phyloP scores from a whole-genome alignment of 1,140 invertebrate genomes.

The Ectropis grisescens region DNA sequence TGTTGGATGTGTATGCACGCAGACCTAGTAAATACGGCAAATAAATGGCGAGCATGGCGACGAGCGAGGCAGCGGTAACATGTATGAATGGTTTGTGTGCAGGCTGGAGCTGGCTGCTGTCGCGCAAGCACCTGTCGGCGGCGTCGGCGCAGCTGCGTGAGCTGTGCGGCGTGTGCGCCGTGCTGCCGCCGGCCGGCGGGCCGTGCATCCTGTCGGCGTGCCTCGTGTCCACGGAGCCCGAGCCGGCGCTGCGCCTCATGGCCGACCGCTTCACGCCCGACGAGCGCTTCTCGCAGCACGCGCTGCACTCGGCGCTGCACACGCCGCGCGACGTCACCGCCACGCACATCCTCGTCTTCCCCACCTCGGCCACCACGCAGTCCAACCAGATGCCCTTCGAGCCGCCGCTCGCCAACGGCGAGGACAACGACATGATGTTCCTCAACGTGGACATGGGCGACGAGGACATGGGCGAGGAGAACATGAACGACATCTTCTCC shows the following conservation, averaged over 20 bases:
- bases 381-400: conserved; percentile 90
- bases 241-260: conserved; percentile 93
- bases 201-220: conserved; percentile 97
- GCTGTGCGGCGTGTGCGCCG: conserved; percentile 89
- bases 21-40: too few species aligned
- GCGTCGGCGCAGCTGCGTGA: conserved; percentile 91
- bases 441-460: conserved; percentile 79
- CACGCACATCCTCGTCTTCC: conserved; percentile 99
- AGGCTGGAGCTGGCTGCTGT: conserved; percentile 94
- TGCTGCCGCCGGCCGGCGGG: conserved; percentile 83
- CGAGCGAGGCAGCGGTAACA: too few species aligned
- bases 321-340: conserved; percentile 95
- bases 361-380: conserved; percentile 95
- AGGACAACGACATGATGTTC: conserved; percentile 81
- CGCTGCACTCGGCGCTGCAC: conserved; percentile 86
- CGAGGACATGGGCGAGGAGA: conserved; percentile 81
- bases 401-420: conserved; percentile 82
- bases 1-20: too few species aligned
- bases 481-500: conserved; percentile 74
- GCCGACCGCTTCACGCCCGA: conserved; percentile 95
- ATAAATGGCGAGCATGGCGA: too few species aligned
- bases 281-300: conserved; percentile 88
- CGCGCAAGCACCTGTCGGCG: conserved; percentile 89
- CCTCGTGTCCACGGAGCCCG: conserved; percentile 96
- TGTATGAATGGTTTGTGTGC: too few species aligned